These are phyloP conservation scores for Bursaphelenchus mucronatus DNA, from an alignment of 1,140 invertebrate species.

Conservation along the genomic window DNA sequence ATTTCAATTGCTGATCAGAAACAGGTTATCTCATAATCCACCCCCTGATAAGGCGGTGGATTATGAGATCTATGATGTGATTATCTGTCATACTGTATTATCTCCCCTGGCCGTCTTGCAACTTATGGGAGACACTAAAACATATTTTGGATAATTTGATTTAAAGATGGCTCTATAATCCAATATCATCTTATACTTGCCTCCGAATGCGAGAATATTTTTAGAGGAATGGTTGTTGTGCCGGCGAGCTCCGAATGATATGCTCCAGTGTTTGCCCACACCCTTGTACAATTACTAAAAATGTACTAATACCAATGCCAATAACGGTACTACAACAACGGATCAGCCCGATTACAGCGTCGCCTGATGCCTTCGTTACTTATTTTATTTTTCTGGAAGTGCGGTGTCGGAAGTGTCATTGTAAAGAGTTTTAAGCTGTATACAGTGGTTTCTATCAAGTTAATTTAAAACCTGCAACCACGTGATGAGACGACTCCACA, in stretches of 20 bases:
- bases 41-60: no score
- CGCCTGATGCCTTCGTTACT: no score
- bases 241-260: conserved; percentile 15
- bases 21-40: background rate
- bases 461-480: no score
- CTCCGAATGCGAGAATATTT: conserved; percentile 8
- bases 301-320: background rate
- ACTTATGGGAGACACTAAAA: background rate
- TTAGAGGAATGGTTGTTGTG: conserved; percentile 25
- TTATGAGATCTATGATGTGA: background rate
- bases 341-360: no score
- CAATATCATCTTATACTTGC: background rate
- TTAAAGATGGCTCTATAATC: background rate
- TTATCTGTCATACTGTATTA: background rate
- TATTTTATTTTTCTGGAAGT: no score
- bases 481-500: background rate
- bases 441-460: no score
- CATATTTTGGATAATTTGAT: background rate
- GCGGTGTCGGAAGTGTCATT: no score
- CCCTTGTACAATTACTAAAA: conserved; percentile 10
- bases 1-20: background rate
- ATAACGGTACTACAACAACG: no score
- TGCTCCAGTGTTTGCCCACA: conserved; percentile 19
- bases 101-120: background rate
- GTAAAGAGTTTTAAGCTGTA: no score